These are phyloP conservation scores for Sussaba pulchella DNA, from an alignment of 2,888 invertebrate species.

Conservation along the genomic window DNA sequence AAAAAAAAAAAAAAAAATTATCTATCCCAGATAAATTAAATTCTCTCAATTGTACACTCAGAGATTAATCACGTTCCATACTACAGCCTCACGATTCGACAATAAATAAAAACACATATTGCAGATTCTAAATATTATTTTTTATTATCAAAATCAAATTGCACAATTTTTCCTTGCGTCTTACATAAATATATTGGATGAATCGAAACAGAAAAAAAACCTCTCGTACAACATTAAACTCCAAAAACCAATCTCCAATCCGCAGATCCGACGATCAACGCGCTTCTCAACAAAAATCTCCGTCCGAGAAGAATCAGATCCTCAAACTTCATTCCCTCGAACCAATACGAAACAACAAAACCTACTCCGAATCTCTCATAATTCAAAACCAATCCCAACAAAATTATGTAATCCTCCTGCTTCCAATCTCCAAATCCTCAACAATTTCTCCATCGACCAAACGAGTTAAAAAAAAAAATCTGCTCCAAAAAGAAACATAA, in stretches of 20 bases:
- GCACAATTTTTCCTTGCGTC: neutral
- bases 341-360: neutral
- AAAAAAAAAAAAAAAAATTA: too few species aligned
- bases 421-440: neutral
- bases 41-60: too few species aligned
- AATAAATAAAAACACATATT: constrained; percentile 38
- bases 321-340: neutral
- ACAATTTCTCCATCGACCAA: neutral
- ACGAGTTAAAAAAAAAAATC: neutral
- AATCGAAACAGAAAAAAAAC: too few species aligned
- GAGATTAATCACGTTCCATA: too few species aligned
- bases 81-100: neutral
- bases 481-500: neutral
- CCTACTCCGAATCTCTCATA: neutral
- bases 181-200: constrained; percentile 26
- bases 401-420: constrained; percentile 61
- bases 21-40: constrained; percentile 20
- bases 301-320: too few species aligned
- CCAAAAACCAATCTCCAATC: neutral
- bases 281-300: too few species aligned
- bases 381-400: constrained; percentile 19
- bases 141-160: constrained; percentile 20
- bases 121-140: neutral
- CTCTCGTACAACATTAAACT: neutral
- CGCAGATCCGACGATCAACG: too few species aligned